Conservation (phyloP, 2,888 invertebrate species). For the Drosophila algonquin region DNA sequence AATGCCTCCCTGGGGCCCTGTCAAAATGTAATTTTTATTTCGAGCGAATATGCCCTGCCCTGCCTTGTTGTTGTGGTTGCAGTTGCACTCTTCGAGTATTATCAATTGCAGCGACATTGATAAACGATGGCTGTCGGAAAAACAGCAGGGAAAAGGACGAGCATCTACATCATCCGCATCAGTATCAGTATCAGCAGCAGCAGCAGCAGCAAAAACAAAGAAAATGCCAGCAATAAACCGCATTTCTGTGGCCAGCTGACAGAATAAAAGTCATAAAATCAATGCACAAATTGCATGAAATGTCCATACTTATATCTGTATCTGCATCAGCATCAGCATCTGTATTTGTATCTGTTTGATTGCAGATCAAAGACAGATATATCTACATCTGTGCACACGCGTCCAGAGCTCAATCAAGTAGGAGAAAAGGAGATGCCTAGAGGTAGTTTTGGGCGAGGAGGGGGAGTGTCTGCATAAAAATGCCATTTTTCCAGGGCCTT, state of each 20-base stretch:
- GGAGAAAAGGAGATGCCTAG: background rate
- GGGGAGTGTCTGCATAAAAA: background rate
- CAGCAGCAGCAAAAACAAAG: constrained; percentile 11
- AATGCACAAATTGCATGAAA: constrained; percentile 35
- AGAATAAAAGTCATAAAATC: constrained; percentile 50
- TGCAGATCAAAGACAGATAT: background rate
- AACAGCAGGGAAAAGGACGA: background rate
- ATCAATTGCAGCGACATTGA: constrained; percentile 49
- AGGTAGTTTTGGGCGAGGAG: background rate
- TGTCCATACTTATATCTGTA: constrained; percentile 13
- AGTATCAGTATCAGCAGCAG: background rate
- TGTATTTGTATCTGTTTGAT: background rate
- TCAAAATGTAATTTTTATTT: constrained; percentile 53
- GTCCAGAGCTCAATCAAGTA: constrained; percentile 10
- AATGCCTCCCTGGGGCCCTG: constrained; percentile 40
- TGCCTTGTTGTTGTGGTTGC: background rate
- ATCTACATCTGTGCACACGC: too few species aligned
- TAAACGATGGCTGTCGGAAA: constrained; percentile 35
- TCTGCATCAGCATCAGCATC: background rate
- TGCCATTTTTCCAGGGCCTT: constrained; percentile 6
- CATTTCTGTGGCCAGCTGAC: constrained; percentile 36
- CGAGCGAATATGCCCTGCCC: constrained; percentile 3
- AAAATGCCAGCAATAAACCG: background rate
- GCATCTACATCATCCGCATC: constrained; percentile 1
- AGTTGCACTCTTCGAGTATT: constrained; percentile 20